Evolutionary conservation across 2,113 vertebrate genomes (phyloP).

Genomic region (Etia nguti): DNA sequence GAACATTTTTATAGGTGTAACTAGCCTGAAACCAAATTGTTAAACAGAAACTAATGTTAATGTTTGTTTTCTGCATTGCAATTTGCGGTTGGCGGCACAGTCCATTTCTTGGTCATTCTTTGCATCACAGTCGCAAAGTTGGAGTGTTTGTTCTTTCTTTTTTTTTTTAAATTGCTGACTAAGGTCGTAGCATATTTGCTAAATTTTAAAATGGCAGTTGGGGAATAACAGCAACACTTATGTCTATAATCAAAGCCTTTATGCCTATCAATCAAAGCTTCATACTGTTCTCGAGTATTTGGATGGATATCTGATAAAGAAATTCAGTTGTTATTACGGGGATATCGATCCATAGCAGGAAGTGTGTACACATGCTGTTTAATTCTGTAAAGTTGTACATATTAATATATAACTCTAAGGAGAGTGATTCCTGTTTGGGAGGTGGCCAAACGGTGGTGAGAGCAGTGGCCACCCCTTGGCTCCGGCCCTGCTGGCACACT

Average conservation of each 20-base stretch:
- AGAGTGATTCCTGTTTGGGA: rapidly evolving
- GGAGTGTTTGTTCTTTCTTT: not conserved
- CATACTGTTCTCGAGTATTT: rapidly evolving
- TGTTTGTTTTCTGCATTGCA: not conserved
- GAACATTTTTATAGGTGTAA: rapidly evolving
- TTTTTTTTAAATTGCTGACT: not conserved
- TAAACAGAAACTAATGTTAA: not conserved
- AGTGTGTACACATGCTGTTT: not conserved
- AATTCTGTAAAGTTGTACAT: not conserved
- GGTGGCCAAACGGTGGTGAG: not conserved
- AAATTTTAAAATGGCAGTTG: rapidly evolving
- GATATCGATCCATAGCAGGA: not conserved
- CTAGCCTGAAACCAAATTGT: not conserved
- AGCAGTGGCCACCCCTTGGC: not conserved
- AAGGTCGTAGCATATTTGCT: not conserved
- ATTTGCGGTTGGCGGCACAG: not conserved
- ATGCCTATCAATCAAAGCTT: not conserved
- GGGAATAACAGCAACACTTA: not conserved
- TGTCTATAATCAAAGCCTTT: not conserved
- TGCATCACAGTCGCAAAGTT: rapidly evolving
- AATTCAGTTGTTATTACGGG: not conserved
- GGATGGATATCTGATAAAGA: not conserved
- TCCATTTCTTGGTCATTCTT: not conserved
- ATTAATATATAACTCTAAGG: not conserved
- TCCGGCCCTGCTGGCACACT: not conserved